phyloP scores from a whole-genome alignment of 2,888 invertebrate species.

The Heliconius cydno region DNA sequence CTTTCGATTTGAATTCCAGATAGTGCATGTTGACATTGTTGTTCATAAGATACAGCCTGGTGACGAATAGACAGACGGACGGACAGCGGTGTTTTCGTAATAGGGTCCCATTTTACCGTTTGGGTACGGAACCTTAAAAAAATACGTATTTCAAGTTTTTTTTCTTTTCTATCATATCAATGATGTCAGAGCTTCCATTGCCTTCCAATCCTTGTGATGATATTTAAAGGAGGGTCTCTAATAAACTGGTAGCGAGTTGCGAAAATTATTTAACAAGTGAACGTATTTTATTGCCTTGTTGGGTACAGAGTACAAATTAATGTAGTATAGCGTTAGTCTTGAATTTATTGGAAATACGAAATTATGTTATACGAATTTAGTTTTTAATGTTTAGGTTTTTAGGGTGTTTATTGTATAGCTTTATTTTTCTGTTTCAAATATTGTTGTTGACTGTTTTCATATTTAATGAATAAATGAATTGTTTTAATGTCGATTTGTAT shows the following conservation, averaged over 20 bases:
- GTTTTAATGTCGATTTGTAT: conserved; percentile 30
- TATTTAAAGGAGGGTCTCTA: neutral
- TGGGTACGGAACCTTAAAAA: too few relatives aligned
- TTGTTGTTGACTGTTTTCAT: conserved; percentile 5
- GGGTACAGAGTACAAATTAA: conserved; percentile 49
- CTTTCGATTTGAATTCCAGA: too few relatives aligned
- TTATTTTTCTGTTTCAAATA: neutral
- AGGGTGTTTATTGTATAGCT: neutral
- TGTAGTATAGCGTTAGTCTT: conserved; percentile 42
- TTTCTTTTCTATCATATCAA: neutral
- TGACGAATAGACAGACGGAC: too few relatives aligned
- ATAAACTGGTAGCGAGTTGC: conserved; percentile 44
- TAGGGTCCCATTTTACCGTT: too few relatives aligned
- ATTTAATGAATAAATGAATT: conserved; percentile 23
- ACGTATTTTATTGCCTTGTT: conserved; percentile 49
- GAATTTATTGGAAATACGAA: neutral
- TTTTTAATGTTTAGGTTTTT: neutral
- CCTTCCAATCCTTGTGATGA: neutral
- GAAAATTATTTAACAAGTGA: conserved; percentile 50
- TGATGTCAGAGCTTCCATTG: neutral
- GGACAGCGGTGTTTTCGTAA: too few relatives aligned
- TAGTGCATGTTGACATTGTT: too few relatives aligned
- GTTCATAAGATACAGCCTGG: too few relatives aligned
- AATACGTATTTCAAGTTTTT: neutral
- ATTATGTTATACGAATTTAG: conserved; percentile 13